Evolutionary conservation across 2,113 vertebrate species (phyloP), one percentile per base, ranked within the genome.

Genomic region (Ellobius talpinus): DNA sequence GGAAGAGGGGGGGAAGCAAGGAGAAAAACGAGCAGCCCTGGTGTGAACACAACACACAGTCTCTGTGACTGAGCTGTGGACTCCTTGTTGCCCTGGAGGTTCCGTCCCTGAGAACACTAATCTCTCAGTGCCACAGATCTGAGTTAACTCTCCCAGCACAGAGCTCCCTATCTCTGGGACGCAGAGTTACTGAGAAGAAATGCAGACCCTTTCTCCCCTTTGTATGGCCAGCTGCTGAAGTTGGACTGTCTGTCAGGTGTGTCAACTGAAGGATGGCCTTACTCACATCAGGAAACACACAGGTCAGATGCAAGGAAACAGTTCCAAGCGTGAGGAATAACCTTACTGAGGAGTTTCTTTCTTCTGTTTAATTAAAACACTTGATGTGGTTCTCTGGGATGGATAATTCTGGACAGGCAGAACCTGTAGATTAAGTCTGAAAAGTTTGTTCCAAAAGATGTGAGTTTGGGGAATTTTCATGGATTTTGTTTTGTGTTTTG

Each of bases 351-450:
- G 61, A 68, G 89, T 55, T 76, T 63, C 66, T n/a, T 66, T 96
- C 52, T 84, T 84, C 24, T 42, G 94, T 81, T 72, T 93, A n/a
- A 78, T 87, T 81, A 72, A 93, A 73, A 94, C 3, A 8, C 3
- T 42, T 58, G 8, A 68, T 73, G 13, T 63, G 36, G 50, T 70
- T 95, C 50, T 85, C 70, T 16, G 61, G 65, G 87, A 84, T 72
- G 26, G 42, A 58, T 11, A 82, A 85, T 58, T 79, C 85, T 13
- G 23, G 52, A 89, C 42, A 10, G 50, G 31, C 77, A 86, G 76
- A 36, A 86, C 65, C 39, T 78, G 23, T 33, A 36, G 10, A 16
- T 90, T n/a, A 89, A 55, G 6, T 90, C 72, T 79, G 16, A 24
- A 89, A 89, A 92, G 4, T 89, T 84, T 45, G 29, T 16, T 36